Base-by-base conservation (phyloP, 2,113 vertebrate genomes). In the Solenodon paradoxus region DNA sequence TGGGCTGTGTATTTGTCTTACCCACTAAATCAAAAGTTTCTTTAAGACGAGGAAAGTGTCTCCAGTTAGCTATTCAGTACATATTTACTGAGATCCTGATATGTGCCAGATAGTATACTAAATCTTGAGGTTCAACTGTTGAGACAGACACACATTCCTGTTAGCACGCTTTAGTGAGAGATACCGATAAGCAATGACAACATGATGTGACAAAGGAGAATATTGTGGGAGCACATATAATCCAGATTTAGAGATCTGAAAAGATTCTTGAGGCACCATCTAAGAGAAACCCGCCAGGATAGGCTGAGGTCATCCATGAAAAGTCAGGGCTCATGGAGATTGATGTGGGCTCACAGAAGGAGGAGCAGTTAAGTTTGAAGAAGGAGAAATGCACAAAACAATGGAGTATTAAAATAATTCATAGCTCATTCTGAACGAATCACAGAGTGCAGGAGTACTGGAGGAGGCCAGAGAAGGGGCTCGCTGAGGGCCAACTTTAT, bases 201-300 rank as follows among this genome's bases (percentile, higher is more conserved):
- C 3, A 0, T 11, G 16, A 9, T 49, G 8, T 22, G 30, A 35
- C 1, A 30, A n/a, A 6, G 13, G 42, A 6, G 24, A 12, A 0
- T n/a, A 12, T 19, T 13, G 66, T 91, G 40, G 53, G 28, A 35
- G 26, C 0, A 5, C 35, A 13, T 5, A 2, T 1, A 17, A 71
- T 38, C 42, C 30, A 55, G 30, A 40, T 72, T 72, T 45, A 53
- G n/a, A 28, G 64, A 40, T 38, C 3, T 12, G 16, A 6, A 8
- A 35, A 28, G 24, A 47, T 38, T n/a, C 61, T 49, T 9, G 30
- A 74, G 42, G 47, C 10, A 42, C 10, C 3, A 28, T 30, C 57
- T 47, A 57, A 66, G 66, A 71, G 63, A 90, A 59, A 17, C 13
- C 15, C 49, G 5, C 69, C 32, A 64, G 22, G 49, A 35, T 28